Percentiles rank a stretch among this genome's conserved stretches.
phyloP scores from a whole-genome alignment of 2,797 vertebrate genomes.

The Saxicola maurus region DNA sequence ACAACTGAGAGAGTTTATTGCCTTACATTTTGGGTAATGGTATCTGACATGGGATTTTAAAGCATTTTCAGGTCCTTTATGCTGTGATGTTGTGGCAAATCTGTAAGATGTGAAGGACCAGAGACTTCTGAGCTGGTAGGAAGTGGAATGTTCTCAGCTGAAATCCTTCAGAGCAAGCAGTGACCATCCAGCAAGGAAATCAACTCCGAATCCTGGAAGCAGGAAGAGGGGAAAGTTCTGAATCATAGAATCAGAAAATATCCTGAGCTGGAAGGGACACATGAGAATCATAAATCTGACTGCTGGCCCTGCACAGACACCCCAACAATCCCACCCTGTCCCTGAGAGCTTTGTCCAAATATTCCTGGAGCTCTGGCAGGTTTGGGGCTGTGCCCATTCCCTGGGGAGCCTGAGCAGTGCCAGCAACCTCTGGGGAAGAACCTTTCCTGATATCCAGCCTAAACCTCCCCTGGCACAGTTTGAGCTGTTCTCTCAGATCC shows the following conservation, averaged over 20 bases:
- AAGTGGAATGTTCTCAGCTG: not conserved
- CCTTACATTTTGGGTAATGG: not conserved
- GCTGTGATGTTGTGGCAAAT: not conserved
- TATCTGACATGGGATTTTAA: not conserved
- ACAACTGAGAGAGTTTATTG: not conserved
- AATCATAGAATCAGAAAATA: not conserved
- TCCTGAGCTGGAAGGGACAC: not conserved
- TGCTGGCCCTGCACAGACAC: not conserved
- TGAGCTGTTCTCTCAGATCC: accelerated
- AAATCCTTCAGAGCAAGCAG: not conserved
- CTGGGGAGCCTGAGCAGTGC: not conserved
- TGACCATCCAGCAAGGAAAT: not conserved
- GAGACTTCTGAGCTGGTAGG: not conserved
- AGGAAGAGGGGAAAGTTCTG: not conserved
- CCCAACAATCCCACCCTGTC: not conserved
- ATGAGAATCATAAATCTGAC: not conserved
- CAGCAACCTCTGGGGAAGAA: not conserved
- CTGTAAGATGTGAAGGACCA: not conserved
- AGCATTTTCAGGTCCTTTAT: not conserved
- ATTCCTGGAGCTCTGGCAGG: not conserved
- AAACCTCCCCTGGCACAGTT: accelerated
- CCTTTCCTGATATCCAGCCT: not conserved
- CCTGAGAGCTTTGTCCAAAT: accelerated
- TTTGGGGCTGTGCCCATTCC: accelerated
- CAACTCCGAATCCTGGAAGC: accelerated